These are phyloP conservation scores for Polyergus mexicanus DNA, from an alignment of 1,140 invertebrate genomes.

Conservation along the genomic window DNA sequence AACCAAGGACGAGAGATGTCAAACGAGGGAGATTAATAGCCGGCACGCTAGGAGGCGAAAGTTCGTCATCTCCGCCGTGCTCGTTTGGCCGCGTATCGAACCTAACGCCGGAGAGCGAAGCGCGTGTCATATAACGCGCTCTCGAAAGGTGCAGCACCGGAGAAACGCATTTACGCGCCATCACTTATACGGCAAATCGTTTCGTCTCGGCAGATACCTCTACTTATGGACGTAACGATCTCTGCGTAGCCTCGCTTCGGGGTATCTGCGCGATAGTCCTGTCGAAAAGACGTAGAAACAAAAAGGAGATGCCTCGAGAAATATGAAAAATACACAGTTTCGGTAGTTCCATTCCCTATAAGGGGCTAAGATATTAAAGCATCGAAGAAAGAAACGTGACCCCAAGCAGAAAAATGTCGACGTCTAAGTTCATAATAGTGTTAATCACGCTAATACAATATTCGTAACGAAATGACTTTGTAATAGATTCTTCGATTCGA, in stretches of 20 bases:
- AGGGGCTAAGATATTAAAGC: neutral
- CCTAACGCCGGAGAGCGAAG: slow-evolving; percentile 20
- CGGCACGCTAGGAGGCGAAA: slow-evolving; percentile 65
- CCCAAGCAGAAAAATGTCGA: neutral
- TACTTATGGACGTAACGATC: slow-evolving; percentile 60
- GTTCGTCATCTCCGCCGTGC: slow-evolving; percentile 52
- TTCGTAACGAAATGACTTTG: neutral
- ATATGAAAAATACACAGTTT: neutral
- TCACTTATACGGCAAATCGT: slow-evolving; percentile 73
- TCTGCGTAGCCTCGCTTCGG: slow-evolving; percentile 10
- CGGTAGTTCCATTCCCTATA: neutral
- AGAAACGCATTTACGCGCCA: slow-evolving; percentile 59
- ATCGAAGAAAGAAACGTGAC: neutral
- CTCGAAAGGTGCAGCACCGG: slow-evolving; percentile 49
- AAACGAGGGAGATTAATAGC: slow-evolving; percentile 59
- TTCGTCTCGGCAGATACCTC: slow-evolving; percentile 68
- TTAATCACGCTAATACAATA: neutral
- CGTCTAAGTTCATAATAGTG: neutral
- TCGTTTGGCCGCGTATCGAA: slow-evolving; percentile 62
- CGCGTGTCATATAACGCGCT: slow-evolving; percentile 50
- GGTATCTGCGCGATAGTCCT: neutral
- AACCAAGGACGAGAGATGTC: slow-evolving; percentile 41
- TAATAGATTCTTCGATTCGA: neutral
- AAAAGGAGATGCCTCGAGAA: neutral
- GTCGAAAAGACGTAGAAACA: neutral